Conservation (phyloP, 2,888 invertebrate genomes). For the Agrotis clavis region DNA sequence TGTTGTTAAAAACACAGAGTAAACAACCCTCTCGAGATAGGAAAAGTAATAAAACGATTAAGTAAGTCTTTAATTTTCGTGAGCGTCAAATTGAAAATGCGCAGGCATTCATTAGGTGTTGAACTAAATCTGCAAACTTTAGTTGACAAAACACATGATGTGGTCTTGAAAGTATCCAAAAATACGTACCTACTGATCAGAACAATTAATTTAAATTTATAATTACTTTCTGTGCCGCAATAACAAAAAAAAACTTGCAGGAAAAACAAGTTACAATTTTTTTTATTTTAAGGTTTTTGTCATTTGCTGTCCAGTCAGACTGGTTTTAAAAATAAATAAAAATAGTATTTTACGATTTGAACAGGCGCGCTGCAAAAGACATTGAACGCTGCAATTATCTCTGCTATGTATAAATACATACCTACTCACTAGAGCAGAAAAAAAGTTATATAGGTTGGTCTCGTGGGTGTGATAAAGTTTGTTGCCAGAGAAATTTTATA, state of each 20-base stretch:
- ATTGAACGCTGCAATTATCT: slow-evolving; percentile 37
- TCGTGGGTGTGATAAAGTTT: slow-evolving; percentile 54
- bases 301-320: slow-evolving; percentile 2
- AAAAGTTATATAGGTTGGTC: slow-evolving; percentile 38
- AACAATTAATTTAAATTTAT: not conserved
- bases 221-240: not conserved
- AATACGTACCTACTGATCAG: not conserved
- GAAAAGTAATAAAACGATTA: not conserved
- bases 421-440: slow-evolving; percentile 6
- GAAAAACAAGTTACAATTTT: slow-evolving; percentile 27
- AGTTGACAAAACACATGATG: not conserved
- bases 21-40: slow-evolving; percentile 6
- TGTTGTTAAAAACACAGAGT: not conserved
- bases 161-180: not conserved
- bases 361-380: slow-evolving; percentile 32
- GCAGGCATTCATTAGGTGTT: not conserved
- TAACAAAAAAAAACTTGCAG: slow-evolving; percentile 2
- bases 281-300: slow-evolving; percentile 13
- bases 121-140: not conserved
- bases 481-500: slow-evolving; percentile 47
- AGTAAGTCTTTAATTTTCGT: not conserved
- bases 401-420: slow-evolving; percentile 29
- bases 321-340: slow-evolving; percentile 27
- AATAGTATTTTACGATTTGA: slow-evolving; percentile 24
- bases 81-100: not conserved